phyloP scores from a whole-genome alignment of 2,888 invertebrate species.

The Himalopsyche tibetana region DNA sequence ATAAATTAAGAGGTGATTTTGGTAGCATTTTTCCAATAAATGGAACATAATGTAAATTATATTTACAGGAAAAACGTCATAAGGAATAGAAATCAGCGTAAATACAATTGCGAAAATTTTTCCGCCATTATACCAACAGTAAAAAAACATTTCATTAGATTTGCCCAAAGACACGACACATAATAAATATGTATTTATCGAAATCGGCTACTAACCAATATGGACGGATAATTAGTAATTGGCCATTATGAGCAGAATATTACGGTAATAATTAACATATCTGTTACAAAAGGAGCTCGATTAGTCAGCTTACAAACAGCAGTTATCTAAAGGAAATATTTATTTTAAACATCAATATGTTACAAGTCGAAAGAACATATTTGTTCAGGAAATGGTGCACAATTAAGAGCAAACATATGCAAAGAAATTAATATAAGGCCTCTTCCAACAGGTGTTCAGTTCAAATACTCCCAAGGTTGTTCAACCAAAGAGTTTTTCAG shows the following conservation, averaged over 20 bases:
- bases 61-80: too few relatives aligned
- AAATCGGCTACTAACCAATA: background rate
- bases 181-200: background rate
- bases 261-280: background rate
- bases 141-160: background rate
- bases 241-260: background rate
- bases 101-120: too few relatives aligned
- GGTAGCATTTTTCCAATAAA: too few relatives aligned
- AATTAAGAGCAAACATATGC: background rate
- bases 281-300: background rate
- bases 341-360: background rate
- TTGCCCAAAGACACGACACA: background rate
- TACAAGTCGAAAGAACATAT: background rate
- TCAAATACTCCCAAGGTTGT: slow-evolving; percentile 5
- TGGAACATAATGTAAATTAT: too few relatives aligned
- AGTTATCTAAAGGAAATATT: background rate
- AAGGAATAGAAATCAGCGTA: too few relatives aligned
- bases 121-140: too few relatives aligned
- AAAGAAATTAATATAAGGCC: background rate
- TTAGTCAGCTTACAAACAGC: background rate
- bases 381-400: background rate
- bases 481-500: background rate
- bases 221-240: background rate
- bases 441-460: slow-evolving; percentile 24
- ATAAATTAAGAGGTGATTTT: too few relatives aligned